These are phyloP conservation scores for Scarus forsteni DNA, from an alignment of 2,797 vertebrate species.

Conservation along the genomic window DNA sequence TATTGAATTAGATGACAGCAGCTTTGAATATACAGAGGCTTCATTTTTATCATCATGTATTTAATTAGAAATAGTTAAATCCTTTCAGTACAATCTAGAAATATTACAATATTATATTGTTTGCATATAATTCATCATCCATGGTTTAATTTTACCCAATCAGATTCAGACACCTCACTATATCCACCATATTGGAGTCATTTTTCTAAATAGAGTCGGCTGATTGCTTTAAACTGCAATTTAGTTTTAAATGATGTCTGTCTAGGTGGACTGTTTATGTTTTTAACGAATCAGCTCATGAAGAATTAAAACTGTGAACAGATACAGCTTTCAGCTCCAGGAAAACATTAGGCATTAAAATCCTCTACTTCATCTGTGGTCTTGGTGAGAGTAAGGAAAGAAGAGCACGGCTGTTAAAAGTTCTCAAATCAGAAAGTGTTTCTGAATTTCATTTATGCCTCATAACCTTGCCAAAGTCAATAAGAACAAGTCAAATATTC, in stretches of 20 bases:
- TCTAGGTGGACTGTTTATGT: slow-evolving; percentile 31
- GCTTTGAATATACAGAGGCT: neutral
- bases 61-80: neutral
- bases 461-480: slow-evolving; percentile 34
- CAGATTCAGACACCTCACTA: slow-evolving; percentile 9
- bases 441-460: slow-evolving; percentile 9
- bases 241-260: neutral
- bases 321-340: neutral
- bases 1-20: neutral
- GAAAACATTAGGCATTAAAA: neutral
- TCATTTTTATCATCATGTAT: neutral
- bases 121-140: neutral
- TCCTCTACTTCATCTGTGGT: neutral
- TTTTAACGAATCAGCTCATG: slow-evolving; percentile 15
- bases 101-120: neutral
- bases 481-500: slow-evolving; percentile 40
- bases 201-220: slow-evolving; percentile 14
- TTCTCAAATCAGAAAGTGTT: slow-evolving; percentile 8
- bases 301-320: slow-evolving; percentile 1
- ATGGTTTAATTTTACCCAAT: slow-evolving; percentile 7
- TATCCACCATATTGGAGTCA: slow-evolving; percentile 1
- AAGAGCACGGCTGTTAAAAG: slow-evolving; percentile 7
- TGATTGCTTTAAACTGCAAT: slow-evolving; percentile 32
- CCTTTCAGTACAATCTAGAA: neutral
- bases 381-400: neutral